A percentile compares a stretch with the other conserved stretches of the same genome.
phyloP scores from a whole-genome alignment of 2,888 invertebrate genomes.

The Ornithoptera alexandrae region DNA sequence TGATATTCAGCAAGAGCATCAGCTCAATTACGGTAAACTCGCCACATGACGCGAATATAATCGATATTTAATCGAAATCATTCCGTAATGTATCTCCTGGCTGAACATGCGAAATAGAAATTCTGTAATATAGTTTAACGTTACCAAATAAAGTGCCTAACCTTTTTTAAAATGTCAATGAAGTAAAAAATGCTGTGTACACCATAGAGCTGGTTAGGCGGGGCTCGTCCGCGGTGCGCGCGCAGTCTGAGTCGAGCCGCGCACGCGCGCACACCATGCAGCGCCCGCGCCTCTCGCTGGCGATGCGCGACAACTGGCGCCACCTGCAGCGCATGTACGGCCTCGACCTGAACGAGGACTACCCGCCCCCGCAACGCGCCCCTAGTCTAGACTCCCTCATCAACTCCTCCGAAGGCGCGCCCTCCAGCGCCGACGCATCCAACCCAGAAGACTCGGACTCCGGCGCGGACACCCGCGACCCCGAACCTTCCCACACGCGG shows the following conservation, averaged over 20 bases:
- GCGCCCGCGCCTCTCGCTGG: slow-evolving; percentile 74
- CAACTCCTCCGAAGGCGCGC: slow-evolving; percentile 83
- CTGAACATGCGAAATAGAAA: neutral
- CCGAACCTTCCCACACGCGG: slow-evolving; percentile 57
- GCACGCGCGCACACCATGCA: slow-evolving; percentile 76
- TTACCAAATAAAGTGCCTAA: neutral
- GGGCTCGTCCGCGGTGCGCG: slow-evolving; percentile 33
- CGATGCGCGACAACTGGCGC: slow-evolving; percentile 80
- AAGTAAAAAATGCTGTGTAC: slow-evolving; percentile 36
- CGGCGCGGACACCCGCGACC: slow-evolving; percentile 82
- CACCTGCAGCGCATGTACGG: slow-evolving; percentile 75
- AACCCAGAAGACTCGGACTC: slow-evolving; percentile 83
- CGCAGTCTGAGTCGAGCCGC: slow-evolving; percentile 64
- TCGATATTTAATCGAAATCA: neutral
- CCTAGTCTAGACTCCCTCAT: slow-evolving; percentile 85
- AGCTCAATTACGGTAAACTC: slow-evolving; percentile 15
- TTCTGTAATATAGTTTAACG: neutral
- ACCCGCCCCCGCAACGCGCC: slow-evolving; percentile 62
- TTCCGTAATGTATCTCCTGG: neutral
- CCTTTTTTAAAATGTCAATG: slow-evolving; percentile 10
- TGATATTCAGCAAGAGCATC: neutral
- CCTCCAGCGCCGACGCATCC: slow-evolving; percentile 81
- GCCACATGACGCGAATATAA: slow-evolving; percentile 22
- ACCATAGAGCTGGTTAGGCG: slow-evolving; percentile 38
- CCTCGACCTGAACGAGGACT: slow-evolving; percentile 64